Base-by-base conservation (phyloP, 1,140 invertebrate species). In the Liolophura sinensis region DNA sequence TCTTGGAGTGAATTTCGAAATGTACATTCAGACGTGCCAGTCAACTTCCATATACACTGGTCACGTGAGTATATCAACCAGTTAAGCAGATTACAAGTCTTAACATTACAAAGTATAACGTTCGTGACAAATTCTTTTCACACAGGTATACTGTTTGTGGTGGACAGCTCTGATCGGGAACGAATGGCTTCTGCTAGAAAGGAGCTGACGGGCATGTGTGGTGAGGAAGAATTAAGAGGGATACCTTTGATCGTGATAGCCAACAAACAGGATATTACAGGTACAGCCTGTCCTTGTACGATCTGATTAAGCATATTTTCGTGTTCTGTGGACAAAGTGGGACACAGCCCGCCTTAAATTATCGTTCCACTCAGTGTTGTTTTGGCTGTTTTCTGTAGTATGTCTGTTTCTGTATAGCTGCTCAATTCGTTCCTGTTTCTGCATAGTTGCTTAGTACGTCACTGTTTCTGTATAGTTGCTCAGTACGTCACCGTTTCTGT, bases 81-180 rank as follows among this genome's bases (percentile, higher is more conserved):
- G n/a, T n/a, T n/a, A n/a, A n/a, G n/a, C n/a, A n/a, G n/a, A n/a
- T n/a, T n/a, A n/a, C n/a, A n/a, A n/a, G n/a, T n/a, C n/a, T n/a
- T n/a, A n/a, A n/a, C n/a, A n/a, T n/a, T n/a, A n/a, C n/a, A n/a
- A n/a, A n/a, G n/a, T n/a, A n/a, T n/a, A n/a, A n/a, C n/a, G n/a
- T 46, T 48, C n/a, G 24, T 9, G 6, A 50, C 12, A 31, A 24
- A 18, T 57, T 1, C 25, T 60, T 54, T 22, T 4, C 20, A 60
- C 69, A 0, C 64, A 82, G 85, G 95, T 83, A 89, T 98, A 80
- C 97, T 99, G 82, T 98, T 97, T 85, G 95, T 98, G 82, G 95
- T 98, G 78, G 96, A 98, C 88, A 97, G 95, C 87, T 96, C 96
- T 84, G 96, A 99, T 86, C 89, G 93, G 86, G 96, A 98, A 87